Evolutionary conservation across 2,797 vertebrate species (phyloP).

Genomic region (Notoglanidium macrostoma): DNA sequence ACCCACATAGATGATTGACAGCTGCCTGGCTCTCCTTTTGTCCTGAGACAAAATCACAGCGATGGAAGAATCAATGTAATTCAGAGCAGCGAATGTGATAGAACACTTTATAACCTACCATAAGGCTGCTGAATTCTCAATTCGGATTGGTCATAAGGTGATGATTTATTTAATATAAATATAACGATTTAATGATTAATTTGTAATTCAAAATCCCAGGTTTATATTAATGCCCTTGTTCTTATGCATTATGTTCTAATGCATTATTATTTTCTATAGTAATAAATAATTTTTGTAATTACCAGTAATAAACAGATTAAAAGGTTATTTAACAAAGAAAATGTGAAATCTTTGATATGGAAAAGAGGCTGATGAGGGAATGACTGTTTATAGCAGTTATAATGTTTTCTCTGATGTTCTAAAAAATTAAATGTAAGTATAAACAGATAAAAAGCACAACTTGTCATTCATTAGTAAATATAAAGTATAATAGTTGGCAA

Average conservation of each 20-base stretch:
- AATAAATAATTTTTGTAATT: background rate
- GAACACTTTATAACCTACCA: background rate
- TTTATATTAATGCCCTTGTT: background rate
- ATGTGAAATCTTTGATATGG: background rate
- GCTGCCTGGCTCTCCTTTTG: slow-evolving; percentile 18
- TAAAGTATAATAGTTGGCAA: background rate
- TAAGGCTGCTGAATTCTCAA: background rate
- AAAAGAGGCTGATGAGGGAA: background rate
- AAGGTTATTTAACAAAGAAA: background rate
- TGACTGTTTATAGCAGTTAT: no score
- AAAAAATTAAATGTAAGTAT: background rate
- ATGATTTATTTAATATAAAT: background rate
- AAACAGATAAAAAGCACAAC: background rate
- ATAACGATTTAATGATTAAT: no score
- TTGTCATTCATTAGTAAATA: background rate
- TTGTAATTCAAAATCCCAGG: background rate
- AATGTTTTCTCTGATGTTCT: background rate
- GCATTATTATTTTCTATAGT: background rate
- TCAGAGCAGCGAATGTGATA: background rate
- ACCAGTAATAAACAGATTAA: background rate
- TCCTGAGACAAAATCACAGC: background rate
- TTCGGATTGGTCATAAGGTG: background rate
- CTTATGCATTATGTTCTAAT: background rate
- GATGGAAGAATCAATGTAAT: background rate
- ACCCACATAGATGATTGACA: slow-evolving; percentile 40